Evolutionary conservation across 2,797 vertebrate genomes (phyloP).

Genomic region (Neoniphon sammara): DNA sequence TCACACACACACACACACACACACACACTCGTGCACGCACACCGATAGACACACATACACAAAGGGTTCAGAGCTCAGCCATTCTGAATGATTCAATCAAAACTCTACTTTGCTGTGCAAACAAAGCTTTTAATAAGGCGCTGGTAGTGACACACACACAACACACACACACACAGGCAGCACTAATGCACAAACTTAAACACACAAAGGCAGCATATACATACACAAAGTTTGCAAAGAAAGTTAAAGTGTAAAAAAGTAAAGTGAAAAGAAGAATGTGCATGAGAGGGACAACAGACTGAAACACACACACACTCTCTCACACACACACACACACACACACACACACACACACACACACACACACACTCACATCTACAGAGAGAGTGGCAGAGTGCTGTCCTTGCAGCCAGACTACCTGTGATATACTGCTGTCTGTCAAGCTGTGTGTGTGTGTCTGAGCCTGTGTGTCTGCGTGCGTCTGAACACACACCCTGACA

Average conservation of each 20-base stretch:
- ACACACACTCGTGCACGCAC: not conserved
- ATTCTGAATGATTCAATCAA: constrained; percentile 67
- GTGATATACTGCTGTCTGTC: constrained; percentile 55
- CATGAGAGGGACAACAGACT: constrained; percentile 6
- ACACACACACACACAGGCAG: constrained; percentile 15
- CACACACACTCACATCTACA: constrained; percentile 2
- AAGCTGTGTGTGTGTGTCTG: constrained; percentile 17
- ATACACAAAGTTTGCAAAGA: constrained; percentile 37
- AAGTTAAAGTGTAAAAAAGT: constrained; percentile 40
- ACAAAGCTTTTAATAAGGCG: constrained; percentile 60
- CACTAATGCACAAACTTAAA: constrained; percentile 13
- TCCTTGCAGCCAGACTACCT: constrained; percentile 51
- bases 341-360: constrained; percentile 1
- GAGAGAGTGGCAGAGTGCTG: not conserved
- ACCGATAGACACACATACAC: constrained; percentile 30
- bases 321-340: too few relatives aligned
- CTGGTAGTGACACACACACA: constrained; percentile 28
- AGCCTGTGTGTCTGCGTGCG: constrained; percentile 39
- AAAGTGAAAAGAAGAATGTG: constrained; percentile 4
- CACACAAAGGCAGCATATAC: constrained; percentile 23
- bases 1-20: constrained; percentile 9
- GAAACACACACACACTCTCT: constrained; percentile 14
- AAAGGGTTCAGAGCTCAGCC: constrained; percentile 51
- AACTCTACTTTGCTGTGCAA: constrained; percentile 53
- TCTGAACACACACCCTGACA: constrained; percentile 25